Percentiles rank a stretch among this genome's conserved stretches.
phyloP scores from a whole-genome alignment of 2,888 invertebrate genomes.

The Ptychoptera contaminata region DNA sequence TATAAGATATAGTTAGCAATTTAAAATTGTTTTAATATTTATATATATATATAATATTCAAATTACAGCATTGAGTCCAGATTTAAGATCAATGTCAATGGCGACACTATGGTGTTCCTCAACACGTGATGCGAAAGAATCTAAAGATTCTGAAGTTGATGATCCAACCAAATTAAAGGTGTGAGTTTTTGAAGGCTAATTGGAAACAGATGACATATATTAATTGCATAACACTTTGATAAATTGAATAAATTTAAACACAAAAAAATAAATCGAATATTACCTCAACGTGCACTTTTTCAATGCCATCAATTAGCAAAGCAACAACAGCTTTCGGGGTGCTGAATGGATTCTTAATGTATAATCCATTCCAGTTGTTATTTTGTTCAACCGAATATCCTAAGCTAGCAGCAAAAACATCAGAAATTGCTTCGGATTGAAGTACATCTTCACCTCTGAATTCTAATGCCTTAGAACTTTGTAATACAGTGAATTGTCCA shows the following conservation, averaged over 20 bases:
- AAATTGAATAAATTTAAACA: not conserved
- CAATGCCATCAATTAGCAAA: slow-evolving; percentile 52
- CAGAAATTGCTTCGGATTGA: slow-evolving; percentile 43
- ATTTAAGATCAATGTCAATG: slow-evolving; percentile 45
- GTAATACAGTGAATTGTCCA: slow-evolving; percentile 48
- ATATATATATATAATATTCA: slow-evolving; percentile 14
- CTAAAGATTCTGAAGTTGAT: slow-evolving; percentile 21
- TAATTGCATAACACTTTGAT: not conserved
- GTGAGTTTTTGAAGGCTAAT: slow-evolving; percentile 15
- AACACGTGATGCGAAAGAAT: slow-evolving; percentile 42
- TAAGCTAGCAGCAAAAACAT: slow-evolving; percentile 53
- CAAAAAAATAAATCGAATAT: slow-evolving; percentile 3
- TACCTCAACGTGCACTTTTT: slow-evolving; percentile 23
- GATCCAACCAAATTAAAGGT: slow-evolving; percentile 20
- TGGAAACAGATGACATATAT: not conserved
- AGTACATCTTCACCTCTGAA: slow-evolving; percentile 50
- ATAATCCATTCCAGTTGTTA: slow-evolving; percentile 52
- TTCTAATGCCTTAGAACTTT: slow-evolving; percentile 47
- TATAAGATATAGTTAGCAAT: slow-evolving; percentile 6
- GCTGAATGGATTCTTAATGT: slow-evolving; percentile 51
- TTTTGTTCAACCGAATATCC: slow-evolving; percentile 59
- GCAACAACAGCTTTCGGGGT: slow-evolving; percentile 56
- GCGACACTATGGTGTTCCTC: slow-evolving; percentile 42
- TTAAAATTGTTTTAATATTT: slow-evolving; percentile 11
- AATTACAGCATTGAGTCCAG: slow-evolving; percentile 47